Conservation (phyloP, 1,140 invertebrate genomes). For the Danaus melanippus region DNA sequence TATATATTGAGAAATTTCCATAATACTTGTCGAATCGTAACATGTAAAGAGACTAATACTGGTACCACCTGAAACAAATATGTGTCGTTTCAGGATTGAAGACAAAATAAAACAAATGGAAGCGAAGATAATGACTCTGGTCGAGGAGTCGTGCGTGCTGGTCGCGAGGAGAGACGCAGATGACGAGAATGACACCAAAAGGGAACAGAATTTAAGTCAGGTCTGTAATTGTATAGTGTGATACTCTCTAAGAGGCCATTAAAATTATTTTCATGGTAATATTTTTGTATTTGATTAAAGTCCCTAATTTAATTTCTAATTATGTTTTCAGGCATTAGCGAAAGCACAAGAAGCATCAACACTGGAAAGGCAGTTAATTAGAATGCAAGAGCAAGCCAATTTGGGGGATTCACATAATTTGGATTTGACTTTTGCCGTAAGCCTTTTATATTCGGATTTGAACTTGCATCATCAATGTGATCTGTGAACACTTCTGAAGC, state of each 20-base stretch:
- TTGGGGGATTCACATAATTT: constrained; percentile 91
- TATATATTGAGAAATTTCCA: background rate
- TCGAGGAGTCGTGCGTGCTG: constrained; percentile 81
- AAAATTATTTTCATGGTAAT: background rate
- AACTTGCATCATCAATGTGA: background rate
- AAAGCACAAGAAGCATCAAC: constrained; percentile 97
- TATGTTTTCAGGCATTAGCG: constrained; percentile 77
- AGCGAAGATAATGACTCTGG: constrained; percentile 79
- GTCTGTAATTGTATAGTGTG: constrained; percentile 15
- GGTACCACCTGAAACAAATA: background rate
- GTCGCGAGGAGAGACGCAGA: constrained; percentile 44
- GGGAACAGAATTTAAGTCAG: constrained; percentile 47
- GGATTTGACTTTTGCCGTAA: constrained; percentile 94
- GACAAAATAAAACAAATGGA: constrained; percentile 85
- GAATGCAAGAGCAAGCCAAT: constrained; percentile 91
- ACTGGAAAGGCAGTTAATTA: constrained; percentile 90
- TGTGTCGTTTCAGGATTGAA: constrained; percentile 74
- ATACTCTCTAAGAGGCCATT: constrained; percentile 1
- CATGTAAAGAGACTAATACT: background rate
- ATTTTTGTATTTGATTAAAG: background rate
- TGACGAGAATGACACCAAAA: constrained; percentile 40
- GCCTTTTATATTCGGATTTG: constrained; percentile 16
- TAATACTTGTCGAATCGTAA: background rate
- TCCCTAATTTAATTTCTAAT: background rate
- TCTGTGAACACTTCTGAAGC: background rate